phyloP scores from a whole-genome alignment of 1,140 invertebrate species.

The Bombyx mori region ASM3026992v2 NC_085107.1:13486001-13486500 shows the following conservation, averaged over 20 bases:
- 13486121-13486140: neutral
- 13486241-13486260: constrained; percentile 95
- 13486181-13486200: constrained; percentile 82
- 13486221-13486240: constrained; percentile 94
- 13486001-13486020: neutral
- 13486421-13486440: no score
- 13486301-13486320: constrained; percentile 85
- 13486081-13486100: no score
- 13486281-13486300: constrained; percentile 80
- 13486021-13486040: no score
- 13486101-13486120: no score
- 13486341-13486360: neutral
- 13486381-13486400: no score
- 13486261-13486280: constrained; percentile 82
- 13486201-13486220: constrained; percentile 85
- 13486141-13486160: constrained; percentile 10
- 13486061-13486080: no score
- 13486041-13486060: no score
- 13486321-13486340: constrained; percentile 72
- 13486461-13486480: no score
- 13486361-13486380: no score
- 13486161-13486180: constrained; percentile 92
- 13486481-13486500: no score
- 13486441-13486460: no score
- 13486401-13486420: no score